These are phyloP conservation scores for Nomia melanderi DNA, from an alignment of 1,140 invertebrate species.

Conservation along the genomic window DNA sequence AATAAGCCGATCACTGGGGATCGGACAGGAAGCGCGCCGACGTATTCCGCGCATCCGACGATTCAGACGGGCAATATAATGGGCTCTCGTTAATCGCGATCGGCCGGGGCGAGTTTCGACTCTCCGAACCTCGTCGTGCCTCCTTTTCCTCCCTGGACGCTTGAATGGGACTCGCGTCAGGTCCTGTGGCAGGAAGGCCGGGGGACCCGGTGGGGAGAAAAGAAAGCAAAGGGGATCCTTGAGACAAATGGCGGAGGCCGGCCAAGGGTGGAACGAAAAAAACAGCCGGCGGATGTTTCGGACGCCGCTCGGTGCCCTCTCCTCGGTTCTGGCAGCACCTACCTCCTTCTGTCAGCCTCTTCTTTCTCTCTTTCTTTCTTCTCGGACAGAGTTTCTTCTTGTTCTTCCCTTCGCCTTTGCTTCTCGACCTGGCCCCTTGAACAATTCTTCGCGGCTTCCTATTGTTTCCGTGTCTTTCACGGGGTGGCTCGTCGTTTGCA, in stretches of 20 bases:
- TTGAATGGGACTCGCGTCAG: conserved; percentile 42
- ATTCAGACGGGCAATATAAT: conserved; percentile 9
- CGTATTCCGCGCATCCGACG: background rate
- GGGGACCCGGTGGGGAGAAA: conserved; percentile 18
- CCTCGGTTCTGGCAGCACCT: too few relatives aligned
- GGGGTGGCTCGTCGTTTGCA: background rate
- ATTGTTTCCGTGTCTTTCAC: conserved; percentile 26
- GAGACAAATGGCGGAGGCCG: conserved; percentile 48
- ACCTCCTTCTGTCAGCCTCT: background rate
- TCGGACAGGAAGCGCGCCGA: background rate
- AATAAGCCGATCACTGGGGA: background rate
- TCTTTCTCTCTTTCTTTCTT: background rate
- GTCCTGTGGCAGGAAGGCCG: conserved; percentile 37
- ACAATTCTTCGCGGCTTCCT: conserved; percentile 14
- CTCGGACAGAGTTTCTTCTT: background rate
- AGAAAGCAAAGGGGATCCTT: conserved; percentile 48
- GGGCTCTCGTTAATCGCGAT: conserved; percentile 40
- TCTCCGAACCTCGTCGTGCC: background rate
- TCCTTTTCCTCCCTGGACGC: conserved; percentile 15
- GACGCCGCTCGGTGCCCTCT: conserved; percentile 38
- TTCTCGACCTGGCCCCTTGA: background rate
- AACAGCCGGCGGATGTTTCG: conserved; percentile 50
- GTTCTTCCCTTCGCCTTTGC: background rate
- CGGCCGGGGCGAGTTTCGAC: background rate
- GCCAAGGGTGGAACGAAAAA: background rate